Base-by-base conservation (phyloP, 2,797 vertebrate species). In the Tokudaia tokunoshimensis region DNA sequence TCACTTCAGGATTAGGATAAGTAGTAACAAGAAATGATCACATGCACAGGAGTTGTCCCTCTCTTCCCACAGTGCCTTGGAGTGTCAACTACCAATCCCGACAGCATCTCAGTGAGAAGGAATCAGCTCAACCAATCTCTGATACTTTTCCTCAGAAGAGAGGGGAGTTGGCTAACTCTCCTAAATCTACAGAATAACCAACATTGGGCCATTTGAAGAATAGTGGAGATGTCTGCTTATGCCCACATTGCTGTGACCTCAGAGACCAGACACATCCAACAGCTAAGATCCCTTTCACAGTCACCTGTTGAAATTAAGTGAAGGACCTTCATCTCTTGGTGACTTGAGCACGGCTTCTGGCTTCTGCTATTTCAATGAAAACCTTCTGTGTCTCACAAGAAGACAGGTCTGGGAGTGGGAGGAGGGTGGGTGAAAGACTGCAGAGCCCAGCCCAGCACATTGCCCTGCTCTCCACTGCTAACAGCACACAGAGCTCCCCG, bases 331-430 rank as follows among this genome's bases (percentile, higher is more conserved):
- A 98, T 92, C 99, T 99, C 93, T 95, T 91, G 93, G 63, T 59
- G 97, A 97, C 97, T 96, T 97, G 97, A 91, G 97, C 98, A 92
- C 92, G 97, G 98, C 97, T 97, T 98, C 97, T 98, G 97, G 98
- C 97, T 97, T 98, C 97, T 98, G 98, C 97, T 98, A 97, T 98
- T 98, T 98, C 98, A 98, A 92, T 98, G 98, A 98, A 98, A 98
- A 98, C 91, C 84, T 96, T 41, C 98, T 96, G 96, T 93, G 96
- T 95, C 61, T 97, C 96, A 89, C 94, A 96, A 97, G 97, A 96
- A 96, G 95, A 96, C 88, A 95, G 97, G 93, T 90, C 96, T 10
- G 59, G 59, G 59, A 6, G 52, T 97, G 90, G 98, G 70, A 65
- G 76, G 52, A 44, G 63, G 81, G 26, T 34, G 7, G 19, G 5